A percentile compares a stretch with the other conserved stretches of the same genome.
These are phyloP conservation scores for Characodon lateralis DNA, from an alignment of 2,797 vertebrate species.

Conservation along the genomic window DNA sequence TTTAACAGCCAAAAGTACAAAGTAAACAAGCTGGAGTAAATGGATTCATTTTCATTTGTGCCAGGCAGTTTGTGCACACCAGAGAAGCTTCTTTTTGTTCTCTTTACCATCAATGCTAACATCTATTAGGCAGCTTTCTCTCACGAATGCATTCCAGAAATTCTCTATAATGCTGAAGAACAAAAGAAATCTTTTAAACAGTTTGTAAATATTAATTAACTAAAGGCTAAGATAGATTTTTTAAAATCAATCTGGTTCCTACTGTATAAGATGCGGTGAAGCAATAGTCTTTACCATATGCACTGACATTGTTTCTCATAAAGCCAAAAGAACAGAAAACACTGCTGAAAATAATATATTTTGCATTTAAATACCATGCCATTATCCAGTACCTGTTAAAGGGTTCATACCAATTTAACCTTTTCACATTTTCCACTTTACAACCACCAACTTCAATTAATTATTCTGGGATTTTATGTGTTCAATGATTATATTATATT, in stretches of 20 bases:
- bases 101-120: conserved; percentile 73
- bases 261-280: conserved; percentile 59
- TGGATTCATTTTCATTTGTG: conserved; percentile 84
- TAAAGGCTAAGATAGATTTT: conserved; percentile 57
- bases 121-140: conserved; percentile 77
- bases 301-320: conserved; percentile 27
- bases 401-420: not conserved
- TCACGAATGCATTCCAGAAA: conserved; percentile 82
- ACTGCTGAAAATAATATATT: conserved; percentile 5
- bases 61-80: conserved; percentile 75
- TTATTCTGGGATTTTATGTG: not conserved
- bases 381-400: not conserved
- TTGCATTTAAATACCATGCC: not conserved
- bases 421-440: not conserved
- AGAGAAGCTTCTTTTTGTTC: conserved; percentile 77
- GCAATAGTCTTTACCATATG: conserved; percentile 53
- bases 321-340: conserved; percentile 25
- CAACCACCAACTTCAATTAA: not conserved
- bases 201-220: conserved; percentile 72
- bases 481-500: too few relatives aligned
- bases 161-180: conserved; percentile 69
- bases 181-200: conserved; percentile 71
- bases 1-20: conserved; percentile 83
- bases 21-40: conserved; percentile 84
- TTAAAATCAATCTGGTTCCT: conserved; percentile 67